Conservation (phyloP, 2,797 vertebrate species). For the Peromyscus attwateri region DNA sequence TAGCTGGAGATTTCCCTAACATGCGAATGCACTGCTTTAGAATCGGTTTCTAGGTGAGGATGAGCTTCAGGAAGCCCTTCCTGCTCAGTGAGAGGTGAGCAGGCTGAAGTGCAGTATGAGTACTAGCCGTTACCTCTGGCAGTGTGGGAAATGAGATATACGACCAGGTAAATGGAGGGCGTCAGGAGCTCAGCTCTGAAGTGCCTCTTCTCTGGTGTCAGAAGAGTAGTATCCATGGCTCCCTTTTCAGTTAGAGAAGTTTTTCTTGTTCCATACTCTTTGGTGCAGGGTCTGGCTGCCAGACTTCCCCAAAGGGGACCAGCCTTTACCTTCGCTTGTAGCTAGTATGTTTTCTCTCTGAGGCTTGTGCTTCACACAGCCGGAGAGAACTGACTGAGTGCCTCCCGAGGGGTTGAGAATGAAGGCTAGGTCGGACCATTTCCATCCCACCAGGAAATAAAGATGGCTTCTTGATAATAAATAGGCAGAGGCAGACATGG, state of each 20-base stretch:
- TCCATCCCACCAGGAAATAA: neutral
- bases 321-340: neutral
- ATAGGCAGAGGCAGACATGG: neutral
- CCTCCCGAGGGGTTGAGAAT: neutral
- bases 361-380: neutral
- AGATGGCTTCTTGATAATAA: neutral
- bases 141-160: neutral
- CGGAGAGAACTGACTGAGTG: neutral
- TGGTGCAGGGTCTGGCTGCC: neutral
- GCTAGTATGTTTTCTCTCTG: neutral
- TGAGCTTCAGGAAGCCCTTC: neutral
- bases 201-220: neutral
- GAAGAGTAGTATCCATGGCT: neutral
- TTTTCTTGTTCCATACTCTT: slow-evolving; percentile 23
- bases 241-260: neutral
- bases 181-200: neutral
- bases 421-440: neutral
- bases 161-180: neutral
- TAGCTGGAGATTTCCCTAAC: neutral
- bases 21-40: neutral
- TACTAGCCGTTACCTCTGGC: neutral
- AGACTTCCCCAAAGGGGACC: neutral
- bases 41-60: neutral
- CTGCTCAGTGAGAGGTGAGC: neutral
- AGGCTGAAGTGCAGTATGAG: neutral